phyloP scores from a whole-genome alignment of 2,888 invertebrate genomes.

The Melikaiella ostensackeni region DNA sequence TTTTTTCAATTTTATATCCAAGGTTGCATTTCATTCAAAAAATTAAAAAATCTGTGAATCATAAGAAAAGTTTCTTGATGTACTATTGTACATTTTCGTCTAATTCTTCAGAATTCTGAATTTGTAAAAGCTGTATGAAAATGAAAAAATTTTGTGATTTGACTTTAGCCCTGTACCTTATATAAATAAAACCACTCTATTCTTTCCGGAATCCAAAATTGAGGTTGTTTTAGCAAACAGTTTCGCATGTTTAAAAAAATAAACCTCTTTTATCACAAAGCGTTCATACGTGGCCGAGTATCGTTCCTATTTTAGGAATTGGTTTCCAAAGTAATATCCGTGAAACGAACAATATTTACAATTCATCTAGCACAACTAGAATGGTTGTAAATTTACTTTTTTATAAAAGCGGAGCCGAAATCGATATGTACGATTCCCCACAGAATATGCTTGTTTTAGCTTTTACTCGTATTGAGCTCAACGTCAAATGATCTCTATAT shows the following conservation, averaged over 20 bases:
- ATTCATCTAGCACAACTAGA: constrained; percentile 5
- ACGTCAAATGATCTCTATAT: neutral
- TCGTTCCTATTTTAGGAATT: constrained; percentile 27
- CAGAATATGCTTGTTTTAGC: constrained; percentile 29
- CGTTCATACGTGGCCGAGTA: neutral
- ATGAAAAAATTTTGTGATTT: neutral
- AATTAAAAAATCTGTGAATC: no score
- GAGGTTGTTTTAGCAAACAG: neutral
- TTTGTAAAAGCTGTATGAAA: neutral
- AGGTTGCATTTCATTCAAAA: no score
- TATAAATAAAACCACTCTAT: neutral
- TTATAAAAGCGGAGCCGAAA: neutral
- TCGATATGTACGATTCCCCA: constrained; percentile 21
- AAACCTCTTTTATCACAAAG: constrained; percentile 25
- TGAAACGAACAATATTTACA: constrained; percentile 23
- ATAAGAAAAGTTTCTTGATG: no score
- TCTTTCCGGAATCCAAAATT: neutral
- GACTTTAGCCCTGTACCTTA: no score
- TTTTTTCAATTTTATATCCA: no score
- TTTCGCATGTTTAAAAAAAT: constrained; percentile 9
- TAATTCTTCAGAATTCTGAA: no score
- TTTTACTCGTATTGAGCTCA: constrained; percentile 6
- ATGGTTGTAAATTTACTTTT: constrained; percentile 25
- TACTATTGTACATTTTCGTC: no score
- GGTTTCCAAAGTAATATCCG: constrained; percentile 3